Base-by-base conservation (phyloP, 2,797 vertebrate species). In the Buceros bicornis region DNA sequence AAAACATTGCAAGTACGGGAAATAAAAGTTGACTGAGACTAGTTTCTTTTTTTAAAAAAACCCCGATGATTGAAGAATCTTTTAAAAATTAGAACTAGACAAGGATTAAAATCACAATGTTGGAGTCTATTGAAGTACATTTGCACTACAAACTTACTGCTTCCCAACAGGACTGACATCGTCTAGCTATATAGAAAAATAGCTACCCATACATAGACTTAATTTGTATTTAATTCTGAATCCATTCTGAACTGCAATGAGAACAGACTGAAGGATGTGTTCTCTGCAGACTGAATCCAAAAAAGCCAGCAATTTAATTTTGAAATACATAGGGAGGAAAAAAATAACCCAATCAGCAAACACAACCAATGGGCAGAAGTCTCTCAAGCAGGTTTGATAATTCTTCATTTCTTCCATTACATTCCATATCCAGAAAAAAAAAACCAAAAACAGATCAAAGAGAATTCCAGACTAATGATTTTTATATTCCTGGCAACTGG, bases 391-490 rank as follows among this genome's bases (percentile, higher is more conserved):
- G 4, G 0, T 40, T 5, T 62, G 62, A n/a, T 82, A 94, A 90
- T 70, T 70, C 67, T 77, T 67, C 40, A 58, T 79, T 94, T 93
- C 48, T 56, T 93, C 56, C 26, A 28, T 56, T 93, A 43, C 26
- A 28, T 70, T 92, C 47, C 73, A 76, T 24, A 84, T 25, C 48
- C 82, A 87, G 35, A 28, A 82, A 66, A 89, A 66, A 21, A 61
- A 65, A 45, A 16, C 29, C n/a, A 31, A 17, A n/a, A 45, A 33
- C 7, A 73, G 31, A 93, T 71, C 74, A 82, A 85, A 92, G 87
- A 91, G 91, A 77, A 92, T 82, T 96, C 81, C 83, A 92, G 87
- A 85, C 50, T 67, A 67, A 25, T 79, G 84, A 82, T 90, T 94
- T 93, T 90, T 87, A 92, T 87, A 86, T 71, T 96, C 74, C 78